Conservation (phyloP, 2,888 invertebrate genomes). For the Parnassius smintheus region DNA sequence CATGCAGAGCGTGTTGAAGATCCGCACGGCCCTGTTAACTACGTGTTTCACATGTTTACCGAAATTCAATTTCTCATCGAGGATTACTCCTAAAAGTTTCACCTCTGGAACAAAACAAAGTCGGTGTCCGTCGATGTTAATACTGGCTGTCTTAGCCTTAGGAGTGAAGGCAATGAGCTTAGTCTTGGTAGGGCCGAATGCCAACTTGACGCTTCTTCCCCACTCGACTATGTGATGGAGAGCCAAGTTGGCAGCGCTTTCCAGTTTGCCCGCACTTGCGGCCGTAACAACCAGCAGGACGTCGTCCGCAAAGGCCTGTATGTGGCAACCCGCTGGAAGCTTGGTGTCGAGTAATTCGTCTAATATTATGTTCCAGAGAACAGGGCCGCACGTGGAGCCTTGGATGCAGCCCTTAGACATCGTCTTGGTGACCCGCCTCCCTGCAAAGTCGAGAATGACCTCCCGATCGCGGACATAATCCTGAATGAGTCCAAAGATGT, state of each 20-base stretch:
- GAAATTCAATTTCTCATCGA: not conserved
- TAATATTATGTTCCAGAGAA: too few species aligned
- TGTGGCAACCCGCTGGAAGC: too few species aligned
- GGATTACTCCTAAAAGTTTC: not conserved
- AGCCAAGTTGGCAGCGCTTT: not conserved
- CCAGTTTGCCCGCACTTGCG: not conserved
- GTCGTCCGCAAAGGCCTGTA: too few species aligned
- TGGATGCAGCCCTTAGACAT: too few species aligned
- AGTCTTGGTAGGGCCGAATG: not conserved
- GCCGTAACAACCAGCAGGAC: not conserved
- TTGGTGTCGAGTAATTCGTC: too few species aligned
- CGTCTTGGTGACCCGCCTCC: too few species aligned
- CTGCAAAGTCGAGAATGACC: too few species aligned
- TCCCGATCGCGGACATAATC: too few species aligned
- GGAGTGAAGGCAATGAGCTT: conserved; percentile 1
- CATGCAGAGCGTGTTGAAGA: conserved; percentile 22
- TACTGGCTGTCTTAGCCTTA: not conserved
- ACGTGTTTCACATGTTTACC: too few species aligned
- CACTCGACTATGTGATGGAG: not conserved
- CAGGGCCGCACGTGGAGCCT: too few species aligned
- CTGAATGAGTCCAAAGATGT: too few species aligned
- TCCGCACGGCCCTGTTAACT: conserved; percentile 11
- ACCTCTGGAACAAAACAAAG: not conserved
- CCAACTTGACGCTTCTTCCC: not conserved
- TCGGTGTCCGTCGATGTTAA: not conserved